Conservation (phyloP, 2,888 invertebrate species). For the Agrenia bidenticulata region DNA sequence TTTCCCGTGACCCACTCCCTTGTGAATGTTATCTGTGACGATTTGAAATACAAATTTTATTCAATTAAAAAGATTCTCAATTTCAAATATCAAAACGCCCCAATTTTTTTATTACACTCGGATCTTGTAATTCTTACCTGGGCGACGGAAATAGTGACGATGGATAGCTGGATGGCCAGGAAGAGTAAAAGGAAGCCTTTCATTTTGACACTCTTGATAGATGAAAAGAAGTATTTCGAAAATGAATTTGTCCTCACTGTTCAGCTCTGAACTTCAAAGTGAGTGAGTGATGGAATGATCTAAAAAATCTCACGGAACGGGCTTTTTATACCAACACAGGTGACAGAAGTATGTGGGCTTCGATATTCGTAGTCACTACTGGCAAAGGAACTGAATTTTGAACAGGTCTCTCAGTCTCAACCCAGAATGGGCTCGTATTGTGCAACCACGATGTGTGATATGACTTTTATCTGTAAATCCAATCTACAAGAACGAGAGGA, state of each 20-base stretch:
- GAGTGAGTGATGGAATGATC: background rate
- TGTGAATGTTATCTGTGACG: constrained; percentile 44
- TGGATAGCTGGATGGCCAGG: constrained; percentile 17
- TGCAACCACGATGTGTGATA: too few relatives aligned
- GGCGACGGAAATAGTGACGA: constrained; percentile 17
- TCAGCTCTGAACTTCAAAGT: background rate
- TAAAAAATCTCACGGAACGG: background rate
- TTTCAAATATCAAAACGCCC: too few relatives aligned
- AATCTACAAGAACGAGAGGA: too few relatives aligned
- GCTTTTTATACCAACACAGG: background rate
- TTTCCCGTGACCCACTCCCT: constrained; percentile 49
- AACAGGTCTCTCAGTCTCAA: too few relatives aligned
- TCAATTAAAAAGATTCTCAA: background rate
- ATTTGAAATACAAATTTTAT: background rate
- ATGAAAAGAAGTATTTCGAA: background rate
- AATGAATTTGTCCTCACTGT: too few relatives aligned
- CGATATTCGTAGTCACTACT: too few relatives aligned
- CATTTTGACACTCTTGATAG: constrained; percentile 2
- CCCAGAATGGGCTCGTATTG: too few relatives aligned
- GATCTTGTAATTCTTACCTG: constrained; percentile 14
- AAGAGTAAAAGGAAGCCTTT: constrained; percentile 18
- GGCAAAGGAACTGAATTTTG: too few relatives aligned
- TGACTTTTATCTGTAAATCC: too few relatives aligned
- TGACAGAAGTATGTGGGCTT: too few relatives aligned
- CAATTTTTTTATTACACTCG: too few relatives aligned